phyloP scores from a whole-genome alignment of 2,113 vertebrate species.

The Pyxicephalus adspersus region DNA sequence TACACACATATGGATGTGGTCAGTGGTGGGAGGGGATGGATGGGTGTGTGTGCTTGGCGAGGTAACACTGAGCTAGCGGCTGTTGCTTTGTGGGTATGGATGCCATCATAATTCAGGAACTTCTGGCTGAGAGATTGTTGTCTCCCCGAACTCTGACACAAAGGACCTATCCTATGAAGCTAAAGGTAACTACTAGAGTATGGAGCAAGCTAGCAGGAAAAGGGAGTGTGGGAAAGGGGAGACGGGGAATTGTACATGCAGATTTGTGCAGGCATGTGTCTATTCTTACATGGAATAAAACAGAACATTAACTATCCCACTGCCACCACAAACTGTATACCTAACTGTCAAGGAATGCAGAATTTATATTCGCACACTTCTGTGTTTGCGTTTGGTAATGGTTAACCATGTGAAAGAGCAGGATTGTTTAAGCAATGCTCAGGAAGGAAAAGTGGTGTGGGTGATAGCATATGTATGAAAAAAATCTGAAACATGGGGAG shows the following conservation, averaged over 20 bases:
- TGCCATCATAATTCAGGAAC: conserved; percentile 92
- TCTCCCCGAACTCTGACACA: conserved; percentile 86
- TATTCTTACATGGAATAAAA: not conserved
- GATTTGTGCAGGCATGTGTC: not conserved
- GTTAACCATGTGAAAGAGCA: conserved; percentile 36
- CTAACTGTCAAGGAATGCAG: not conserved
- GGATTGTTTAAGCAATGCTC: not conserved
- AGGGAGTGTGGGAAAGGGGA: not conserved
- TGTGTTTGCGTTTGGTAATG: not conserved
- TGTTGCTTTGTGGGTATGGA: conserved; percentile 77
- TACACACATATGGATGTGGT: conserved; percentile 53
- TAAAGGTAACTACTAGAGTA: conserved; percentile 79
- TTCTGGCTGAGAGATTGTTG: conserved; percentile 90
- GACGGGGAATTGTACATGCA: not conserved
- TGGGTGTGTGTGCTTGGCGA: conserved; percentile 49
- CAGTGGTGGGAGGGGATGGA: conserved; percentile 49
- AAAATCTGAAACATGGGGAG: not conserved
- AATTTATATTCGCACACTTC: not conserved
- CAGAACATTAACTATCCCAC: not conserved
- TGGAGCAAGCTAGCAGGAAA: conserved; percentile 37
- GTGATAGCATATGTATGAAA: not conserved
- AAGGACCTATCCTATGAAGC: conserved; percentile 76
- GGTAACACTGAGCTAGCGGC: conserved; percentile 39
- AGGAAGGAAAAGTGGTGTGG: conserved; percentile 17
- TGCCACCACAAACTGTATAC: not conserved